A percentile compares a stretch with the other conserved stretches of the same genome.
Conservation (phyloP, 2,888 invertebrate genomes). For the Micropterix aruncella region DNA sequence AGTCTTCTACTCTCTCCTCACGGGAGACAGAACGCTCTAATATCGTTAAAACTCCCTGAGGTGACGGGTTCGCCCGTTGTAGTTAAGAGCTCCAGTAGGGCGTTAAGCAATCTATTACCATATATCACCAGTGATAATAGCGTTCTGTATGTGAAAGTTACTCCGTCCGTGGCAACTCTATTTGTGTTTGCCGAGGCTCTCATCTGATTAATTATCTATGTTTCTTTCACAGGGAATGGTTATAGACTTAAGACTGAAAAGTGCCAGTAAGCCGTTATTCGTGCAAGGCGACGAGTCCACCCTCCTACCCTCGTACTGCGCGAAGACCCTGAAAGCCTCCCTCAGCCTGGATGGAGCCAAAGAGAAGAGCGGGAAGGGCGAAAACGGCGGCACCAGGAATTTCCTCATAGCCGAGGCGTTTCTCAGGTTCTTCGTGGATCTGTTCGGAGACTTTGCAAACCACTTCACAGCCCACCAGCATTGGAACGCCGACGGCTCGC, state of each 20-base stretch:
- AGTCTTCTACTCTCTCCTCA: too few relatives aligned
- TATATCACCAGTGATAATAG: too few relatives aligned
- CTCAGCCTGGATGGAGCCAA: constrained; percentile 28
- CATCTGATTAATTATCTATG: too few relatives aligned
- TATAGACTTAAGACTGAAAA: constrained; percentile 44
- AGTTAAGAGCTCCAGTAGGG: too few relatives aligned
- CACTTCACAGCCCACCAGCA: constrained; percentile 24
- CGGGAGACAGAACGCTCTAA: too few relatives aligned
- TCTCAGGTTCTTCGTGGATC: constrained; percentile 61
- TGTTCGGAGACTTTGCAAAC: constrained; percentile 56
- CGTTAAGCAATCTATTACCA: too few relatives aligned
- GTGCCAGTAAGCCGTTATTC: constrained; percentile 43
- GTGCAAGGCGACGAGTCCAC: constrained; percentile 65
- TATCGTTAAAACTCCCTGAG: too few relatives aligned
- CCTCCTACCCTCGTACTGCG: constrained; percentile 54
- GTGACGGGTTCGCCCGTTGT: too few relatives aligned
- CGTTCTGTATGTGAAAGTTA: too few relatives aligned
- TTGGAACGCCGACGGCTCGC: too few relatives aligned
- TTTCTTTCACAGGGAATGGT: constrained; percentile 48
- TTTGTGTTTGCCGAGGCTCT: too few relatives aligned
- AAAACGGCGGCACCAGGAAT: constrained; percentile 36
- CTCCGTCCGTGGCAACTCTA: too few relatives aligned
- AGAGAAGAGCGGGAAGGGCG: constrained; percentile 25
- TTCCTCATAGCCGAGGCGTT: constrained; percentile 70
- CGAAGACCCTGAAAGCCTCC: constrained; percentile 48